Conservation (phyloP, 2,888 invertebrate species). For the Anarsia innoxiella region DNA sequence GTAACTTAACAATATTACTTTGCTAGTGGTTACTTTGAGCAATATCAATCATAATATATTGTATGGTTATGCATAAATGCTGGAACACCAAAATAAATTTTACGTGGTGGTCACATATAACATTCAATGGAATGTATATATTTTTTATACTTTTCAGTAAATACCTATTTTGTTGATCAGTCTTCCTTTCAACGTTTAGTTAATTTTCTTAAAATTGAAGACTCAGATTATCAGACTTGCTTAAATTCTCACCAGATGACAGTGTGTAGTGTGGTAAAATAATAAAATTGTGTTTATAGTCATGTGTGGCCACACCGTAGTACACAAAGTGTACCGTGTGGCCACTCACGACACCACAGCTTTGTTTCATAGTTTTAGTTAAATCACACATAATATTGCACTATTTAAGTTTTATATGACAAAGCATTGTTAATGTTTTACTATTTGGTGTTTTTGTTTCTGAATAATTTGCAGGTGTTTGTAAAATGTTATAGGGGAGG, state of each 20-base stretch:
- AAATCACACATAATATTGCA: slow-evolving; percentile 46
- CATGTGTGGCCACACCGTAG: slow-evolving; percentile 28
- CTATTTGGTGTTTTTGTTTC: slow-evolving; percentile 21
- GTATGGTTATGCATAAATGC: neutral
- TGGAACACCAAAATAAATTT: neutral
- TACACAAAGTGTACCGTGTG: slow-evolving; percentile 44
- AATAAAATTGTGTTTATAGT: slow-evolving; percentile 22
- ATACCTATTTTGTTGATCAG: no score
- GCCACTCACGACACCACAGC: slow-evolving; percentile 31
- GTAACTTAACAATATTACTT: no score
- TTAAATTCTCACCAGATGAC: slow-evolving; percentile 5
- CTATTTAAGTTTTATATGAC: slow-evolving; percentile 54
- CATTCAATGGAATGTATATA: no score
- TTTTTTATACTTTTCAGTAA: no score
- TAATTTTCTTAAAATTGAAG: no score
- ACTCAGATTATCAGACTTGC: no score
- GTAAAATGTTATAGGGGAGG: no score
- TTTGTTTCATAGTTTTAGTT: slow-evolving; percentile 49
- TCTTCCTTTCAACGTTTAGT: no score
- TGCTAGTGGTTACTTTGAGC: slow-evolving; percentile 3
- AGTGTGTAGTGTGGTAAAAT: slow-evolving; percentile 28
- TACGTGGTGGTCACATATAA: slow-evolving; percentile 6
- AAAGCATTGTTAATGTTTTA: slow-evolving; percentile 35
- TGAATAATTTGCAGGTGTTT: no score
- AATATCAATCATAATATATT: slow-evolving; percentile 10